A percentile compares a stretch with the other conserved stretches of the same genome.
Conservation (phyloP, 2,113 vertebrate species). For the Podilymbus podiceps region DNA sequence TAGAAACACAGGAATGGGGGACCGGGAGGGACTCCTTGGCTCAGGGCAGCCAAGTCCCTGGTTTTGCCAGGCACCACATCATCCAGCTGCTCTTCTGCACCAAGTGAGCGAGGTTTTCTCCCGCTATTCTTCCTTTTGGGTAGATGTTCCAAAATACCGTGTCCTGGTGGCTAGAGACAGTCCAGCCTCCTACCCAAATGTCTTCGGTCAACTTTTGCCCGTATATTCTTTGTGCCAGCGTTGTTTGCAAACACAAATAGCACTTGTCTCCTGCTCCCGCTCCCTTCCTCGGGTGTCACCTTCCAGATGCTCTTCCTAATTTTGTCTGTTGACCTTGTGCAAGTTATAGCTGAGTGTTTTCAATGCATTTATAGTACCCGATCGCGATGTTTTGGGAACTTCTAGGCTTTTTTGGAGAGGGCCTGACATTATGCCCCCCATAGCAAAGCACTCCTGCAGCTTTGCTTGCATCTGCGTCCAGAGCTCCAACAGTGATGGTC, state of each 20-base stretch:
- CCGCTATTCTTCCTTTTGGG: not conserved
- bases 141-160: not conserved
- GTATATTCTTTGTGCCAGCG: accelerated
- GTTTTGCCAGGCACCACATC: not conserved
- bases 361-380: not conserved
- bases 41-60: not conserved
- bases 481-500: not conserved
- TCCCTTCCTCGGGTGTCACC: not conserved
- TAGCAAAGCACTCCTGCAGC: not conserved
- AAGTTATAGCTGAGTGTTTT: not conserved
- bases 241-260: not conserved
- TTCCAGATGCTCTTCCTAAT: not conserved
- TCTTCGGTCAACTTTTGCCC: not conserved
- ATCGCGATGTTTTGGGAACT: not conserved
- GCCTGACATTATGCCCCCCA: not conserved
- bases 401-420: not conserved
- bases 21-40: not conserved
- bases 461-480: not conserved
- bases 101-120: accelerated
- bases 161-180: not conserved
- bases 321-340: not conserved
- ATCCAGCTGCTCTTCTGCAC: not conserved
- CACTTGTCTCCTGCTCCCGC: not conserved
- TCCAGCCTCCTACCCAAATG: not conserved
- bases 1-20: not conserved